A percentile compares a stretch with the other conserved stretches of the same genome.
Evolutionary conservation across 2,888 invertebrate genomes (phyloP).

Genomic region (Pachymerium ferrugineum): DNA sequence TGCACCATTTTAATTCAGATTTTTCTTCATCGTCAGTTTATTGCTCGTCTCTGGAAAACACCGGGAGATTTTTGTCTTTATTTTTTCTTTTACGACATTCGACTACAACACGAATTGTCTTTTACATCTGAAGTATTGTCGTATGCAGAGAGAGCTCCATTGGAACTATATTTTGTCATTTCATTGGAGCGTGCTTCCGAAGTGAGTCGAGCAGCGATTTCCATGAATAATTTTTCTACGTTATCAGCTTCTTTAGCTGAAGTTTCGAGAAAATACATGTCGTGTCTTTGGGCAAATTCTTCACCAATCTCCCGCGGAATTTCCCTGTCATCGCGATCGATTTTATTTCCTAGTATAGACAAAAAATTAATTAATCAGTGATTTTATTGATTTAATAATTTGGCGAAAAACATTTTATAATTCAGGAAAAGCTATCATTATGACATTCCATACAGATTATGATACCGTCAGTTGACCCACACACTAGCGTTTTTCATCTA

Average conservation of each 20-base stretch:
- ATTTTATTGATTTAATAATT: too few relatives aligned
- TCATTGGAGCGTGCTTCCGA: slow-evolving; percentile 82
- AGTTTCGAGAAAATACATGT: slow-evolving; percentile 97
- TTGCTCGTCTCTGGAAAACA: background rate
- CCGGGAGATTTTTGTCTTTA: too few relatives aligned
- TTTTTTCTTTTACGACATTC: background rate
- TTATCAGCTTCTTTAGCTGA: slow-evolving; percentile 97
- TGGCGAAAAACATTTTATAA: too few relatives aligned
- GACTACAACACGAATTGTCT: slow-evolving; percentile 32
- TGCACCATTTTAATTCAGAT: too few relatives aligned
- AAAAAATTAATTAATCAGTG: background rate
- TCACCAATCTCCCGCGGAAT: slow-evolving; percentile 88
- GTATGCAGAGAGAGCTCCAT: slow-evolving; percentile 30
- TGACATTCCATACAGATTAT: too few relatives aligned
- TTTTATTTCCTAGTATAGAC: slow-evolving; percentile 76
- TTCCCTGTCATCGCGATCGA: slow-evolving; percentile 91
- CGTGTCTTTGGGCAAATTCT: slow-evolving; percentile 89
- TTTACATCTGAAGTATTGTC: slow-evolving; percentile 28
- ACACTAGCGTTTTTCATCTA: too few relatives aligned
- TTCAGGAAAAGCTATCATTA: too few relatives aligned
- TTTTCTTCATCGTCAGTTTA: too few relatives aligned
- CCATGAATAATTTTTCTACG: slow-evolving; percentile 92
- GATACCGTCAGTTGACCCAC: too few relatives aligned
- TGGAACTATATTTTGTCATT: slow-evolving; percentile 58
- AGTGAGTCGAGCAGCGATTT: slow-evolving; percentile 73